Percentiles rank a stretch among this genome's conserved stretches.
These are phyloP conservation scores for Corythaixoides concolor DNA, from an alignment of 2,113 vertebrate species.

Conservation along the genomic window DNA sequence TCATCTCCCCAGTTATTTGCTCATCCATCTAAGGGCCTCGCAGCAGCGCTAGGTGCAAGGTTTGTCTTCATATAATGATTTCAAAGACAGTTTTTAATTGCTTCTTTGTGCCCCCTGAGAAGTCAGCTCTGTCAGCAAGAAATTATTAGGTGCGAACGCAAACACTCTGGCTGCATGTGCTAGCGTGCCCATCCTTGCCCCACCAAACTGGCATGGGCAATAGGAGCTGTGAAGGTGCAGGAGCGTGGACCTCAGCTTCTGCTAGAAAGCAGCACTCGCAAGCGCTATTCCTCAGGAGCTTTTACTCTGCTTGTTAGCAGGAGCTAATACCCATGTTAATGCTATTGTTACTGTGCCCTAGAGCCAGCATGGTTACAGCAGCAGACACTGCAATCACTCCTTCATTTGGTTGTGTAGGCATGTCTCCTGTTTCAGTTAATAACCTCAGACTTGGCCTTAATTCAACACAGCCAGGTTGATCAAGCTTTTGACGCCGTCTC, in stretches of 20 bases:
- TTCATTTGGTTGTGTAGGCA: neutral
- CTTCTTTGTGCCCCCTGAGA: neutral
- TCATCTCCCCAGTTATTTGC: neutral
- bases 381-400: slow-evolving; percentile 10
- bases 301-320: slow-evolving; percentile 31
- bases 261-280: neutral
- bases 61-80: neutral
- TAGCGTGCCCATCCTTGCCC: neutral
- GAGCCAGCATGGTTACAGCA: slow-evolving; percentile 22
- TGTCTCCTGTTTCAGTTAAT: neutral
- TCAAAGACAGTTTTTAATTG: slow-evolving; percentile 23
- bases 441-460: slow-evolving; percentile 6
- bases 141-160: neutral
- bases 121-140: slow-evolving; percentile 16
- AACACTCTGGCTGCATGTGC: neutral
- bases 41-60: neutral
- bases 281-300: neutral
- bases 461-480: slow-evolving; percentile 1
- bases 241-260: neutral
- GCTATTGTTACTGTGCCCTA: slow-evolving; percentile 33
- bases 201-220: neutral
- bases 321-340: neutral
- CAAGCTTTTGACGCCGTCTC: neutral
- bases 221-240: neutral
- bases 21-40: neutral